A percentile compares a stretch with the other conserved stretches of the same genome.
phyloP scores from a whole-genome alignment of 2,113 vertebrate genomes.

The Clarias macrocephalus region DNA sequence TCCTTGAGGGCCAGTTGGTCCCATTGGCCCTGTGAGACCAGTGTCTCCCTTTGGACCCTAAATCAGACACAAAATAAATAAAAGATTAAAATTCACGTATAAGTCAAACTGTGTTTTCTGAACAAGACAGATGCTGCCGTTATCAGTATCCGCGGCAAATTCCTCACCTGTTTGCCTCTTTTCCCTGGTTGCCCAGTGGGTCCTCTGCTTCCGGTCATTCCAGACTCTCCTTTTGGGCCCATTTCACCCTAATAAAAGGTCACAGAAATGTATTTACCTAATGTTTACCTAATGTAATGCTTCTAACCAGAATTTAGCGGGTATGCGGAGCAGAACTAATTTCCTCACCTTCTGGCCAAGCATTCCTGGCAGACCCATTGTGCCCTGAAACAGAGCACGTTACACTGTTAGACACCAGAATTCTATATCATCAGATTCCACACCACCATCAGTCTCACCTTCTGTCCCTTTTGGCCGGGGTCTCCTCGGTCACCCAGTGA shows the following conservation, averaged over 20 bases:
- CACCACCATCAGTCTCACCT: constrained; percentile 68
- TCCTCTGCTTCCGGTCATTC: constrained; percentile 88
- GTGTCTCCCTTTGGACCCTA: constrained; percentile 89
- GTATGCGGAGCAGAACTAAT: background rate
- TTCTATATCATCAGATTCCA: background rate
- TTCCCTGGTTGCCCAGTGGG: constrained; percentile 95
- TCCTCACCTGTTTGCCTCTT: constrained; percentile 90
- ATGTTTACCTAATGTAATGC: background rate
- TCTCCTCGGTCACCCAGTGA: constrained; percentile 86
- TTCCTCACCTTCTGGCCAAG: constrained; percentile 91
- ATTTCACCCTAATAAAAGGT: constrained; percentile 84
- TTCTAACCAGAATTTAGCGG: background rate
- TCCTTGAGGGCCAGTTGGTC: constrained; percentile 87
- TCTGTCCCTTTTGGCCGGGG: constrained; percentile 87
- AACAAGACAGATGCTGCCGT: background rate
- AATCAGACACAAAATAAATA: constrained; percentile 50
- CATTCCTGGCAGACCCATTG: constrained; percentile 92
- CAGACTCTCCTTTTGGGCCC: constrained; percentile 94
- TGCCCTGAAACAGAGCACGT: constrained; percentile 76
- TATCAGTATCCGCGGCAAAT: background rate
- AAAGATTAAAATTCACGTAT: background rate
- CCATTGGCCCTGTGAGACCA: constrained; percentile 79
- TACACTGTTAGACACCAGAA: background rate
- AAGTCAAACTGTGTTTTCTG: background rate
- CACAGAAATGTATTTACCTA: background rate